phyloP scores from a whole-genome alignment of 2,797 vertebrate genomes.

The Acanthornis magna region DNA sequence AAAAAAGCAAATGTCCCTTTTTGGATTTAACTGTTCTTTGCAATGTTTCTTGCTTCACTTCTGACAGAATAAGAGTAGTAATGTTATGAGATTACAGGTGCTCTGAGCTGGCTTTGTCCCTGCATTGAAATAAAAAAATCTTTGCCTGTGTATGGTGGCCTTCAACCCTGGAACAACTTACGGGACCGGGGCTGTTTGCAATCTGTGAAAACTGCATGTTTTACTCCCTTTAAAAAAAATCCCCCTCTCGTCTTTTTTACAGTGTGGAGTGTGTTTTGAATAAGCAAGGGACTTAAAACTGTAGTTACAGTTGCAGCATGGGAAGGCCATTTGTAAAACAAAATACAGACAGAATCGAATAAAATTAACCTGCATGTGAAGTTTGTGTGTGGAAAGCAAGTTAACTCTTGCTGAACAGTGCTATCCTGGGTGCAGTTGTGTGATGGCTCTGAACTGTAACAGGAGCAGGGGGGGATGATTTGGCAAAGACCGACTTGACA shows the following conservation, averaged over 20 bases:
- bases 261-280: background rate
- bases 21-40: background rate
- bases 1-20: background rate
- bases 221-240: background rate
- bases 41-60: background rate
- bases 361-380: background rate
- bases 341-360: background rate
- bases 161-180: background rate
- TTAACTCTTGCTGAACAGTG: background rate
- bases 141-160: background rate
- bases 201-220: background rate
- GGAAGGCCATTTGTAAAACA: background rate
- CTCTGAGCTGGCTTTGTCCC: background rate
- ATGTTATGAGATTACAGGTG: background rate
- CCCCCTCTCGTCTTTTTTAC: background rate
- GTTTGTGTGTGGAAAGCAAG: background rate
- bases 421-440: accelerated
- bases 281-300: background rate
- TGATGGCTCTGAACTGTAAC: background rate
- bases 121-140: background rate
- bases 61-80: background rate
- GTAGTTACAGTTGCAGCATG: background rate
- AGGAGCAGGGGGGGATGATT: background rate
- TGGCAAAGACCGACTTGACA: accelerated
- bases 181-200: background rate